Evolutionary conservation across 2,888 invertebrate species (phyloP), one percentile per base, ranked within the genome.

Genomic region (Acrocera orbiculus): DNA sequence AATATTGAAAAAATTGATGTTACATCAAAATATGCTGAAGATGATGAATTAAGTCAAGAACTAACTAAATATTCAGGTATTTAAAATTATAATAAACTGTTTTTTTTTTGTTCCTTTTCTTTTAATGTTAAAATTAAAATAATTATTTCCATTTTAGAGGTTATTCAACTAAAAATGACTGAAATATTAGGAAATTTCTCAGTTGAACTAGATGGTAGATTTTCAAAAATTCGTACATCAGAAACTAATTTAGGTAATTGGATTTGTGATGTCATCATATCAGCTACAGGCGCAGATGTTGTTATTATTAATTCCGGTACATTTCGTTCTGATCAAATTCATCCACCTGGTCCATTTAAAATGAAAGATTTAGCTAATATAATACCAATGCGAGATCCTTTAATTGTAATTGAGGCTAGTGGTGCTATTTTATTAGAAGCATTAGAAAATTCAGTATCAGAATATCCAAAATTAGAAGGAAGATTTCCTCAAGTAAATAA

Each of bases 161-260:
- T 80, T 58, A 75, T 86, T 43, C 79, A 80, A 49, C 76, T 76
- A 19, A 82, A 82, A 58, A 75, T 90, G 77, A 77, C 79, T 44
- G 79, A 81, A 46, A 69, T 83, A 0, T 62, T 90, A 13, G 89
- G 87, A 30, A 70, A 73, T 47, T 81, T 90, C 62, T 69, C 73
- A 40, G 85, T 85, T n/a, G 81, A 85, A 9, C 60, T 90, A 27
- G 89, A 90, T 53, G 89, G 87, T 1, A 64, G 83, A 35, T 90
- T 90, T 63, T 67, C 76, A 1, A 66, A 70, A 25, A 75, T 90
- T 34, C 65, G 90, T 14, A 79, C 81, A 0, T 62, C 70, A 40
- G 90, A 90, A 63, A 80, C 85, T n/a, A 90, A 90, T 63, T 64
- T 90, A 24, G 89, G 87, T 45, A 77, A 81, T 59, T 81, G 80